phyloP scores from a whole-genome alignment of 2,113 vertebrate genomes.

The Galbula dea region DNA sequence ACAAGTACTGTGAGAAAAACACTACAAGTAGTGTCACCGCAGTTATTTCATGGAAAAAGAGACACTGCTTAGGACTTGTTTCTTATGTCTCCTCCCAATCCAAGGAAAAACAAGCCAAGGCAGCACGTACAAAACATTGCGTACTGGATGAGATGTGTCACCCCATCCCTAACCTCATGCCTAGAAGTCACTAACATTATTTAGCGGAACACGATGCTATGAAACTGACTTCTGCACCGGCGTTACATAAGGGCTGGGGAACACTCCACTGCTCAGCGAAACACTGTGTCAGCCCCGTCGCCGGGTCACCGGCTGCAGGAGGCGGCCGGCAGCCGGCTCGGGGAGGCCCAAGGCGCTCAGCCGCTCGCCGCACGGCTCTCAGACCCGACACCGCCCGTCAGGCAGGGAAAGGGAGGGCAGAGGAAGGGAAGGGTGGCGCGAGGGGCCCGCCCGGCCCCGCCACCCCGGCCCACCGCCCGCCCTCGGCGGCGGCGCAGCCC shows the following conservation, averaged over 20 bases:
- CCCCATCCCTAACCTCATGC: neutral
- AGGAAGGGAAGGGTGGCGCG: neutral
- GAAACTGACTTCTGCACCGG: neutral
- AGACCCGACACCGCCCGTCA: neutral
- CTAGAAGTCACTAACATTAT: fast-evolving
- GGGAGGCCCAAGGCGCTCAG: neutral
- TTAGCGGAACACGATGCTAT: fast-evolving
- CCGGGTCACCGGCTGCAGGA: neutral
- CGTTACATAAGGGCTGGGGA: neutral
- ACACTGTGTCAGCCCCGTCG: neutral
- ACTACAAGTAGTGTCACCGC: neutral
- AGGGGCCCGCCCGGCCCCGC: neutral
- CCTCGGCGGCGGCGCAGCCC: neutral
- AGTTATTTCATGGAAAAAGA: neutral
- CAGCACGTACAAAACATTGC: fast-evolving
- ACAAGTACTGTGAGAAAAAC: neutral
- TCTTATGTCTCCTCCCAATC: neutral
- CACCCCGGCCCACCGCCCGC: neutral
- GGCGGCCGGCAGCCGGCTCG: fast-evolving
- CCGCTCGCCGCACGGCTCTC: neutral
- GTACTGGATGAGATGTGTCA: neutral
- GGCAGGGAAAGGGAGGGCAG: no score
- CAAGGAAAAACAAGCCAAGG: neutral
- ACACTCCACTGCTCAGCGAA: neutral
- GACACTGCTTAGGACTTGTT: neutral